Evolutionary conservation across 2,797 vertebrate genomes (phyloP).

Genomic region (Crocidura indochinensis): DNA sequence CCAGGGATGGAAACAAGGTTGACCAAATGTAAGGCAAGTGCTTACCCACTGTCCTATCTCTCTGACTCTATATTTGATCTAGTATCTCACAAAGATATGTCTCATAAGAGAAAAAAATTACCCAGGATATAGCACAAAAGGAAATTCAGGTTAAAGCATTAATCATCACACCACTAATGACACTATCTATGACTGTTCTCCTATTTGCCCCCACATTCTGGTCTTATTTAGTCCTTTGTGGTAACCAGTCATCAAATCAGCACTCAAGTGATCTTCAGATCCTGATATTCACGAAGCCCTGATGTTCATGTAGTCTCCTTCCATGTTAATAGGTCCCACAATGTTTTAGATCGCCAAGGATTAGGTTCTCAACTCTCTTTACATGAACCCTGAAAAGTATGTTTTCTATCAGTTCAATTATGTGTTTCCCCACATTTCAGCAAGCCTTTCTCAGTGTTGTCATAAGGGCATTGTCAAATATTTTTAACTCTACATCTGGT

Average conservation of each 20-base stretch:
- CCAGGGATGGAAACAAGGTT: no score
- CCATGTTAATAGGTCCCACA: not conserved
- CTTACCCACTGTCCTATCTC: not conserved
- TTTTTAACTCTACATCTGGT: not conserved
- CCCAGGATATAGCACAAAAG: constrained; percentile 19
- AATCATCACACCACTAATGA: not conserved
- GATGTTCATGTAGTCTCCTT: not conserved
- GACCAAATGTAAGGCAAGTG: no score
- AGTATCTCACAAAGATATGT: constrained; percentile 16
- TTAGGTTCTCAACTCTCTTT: constrained; percentile 21
- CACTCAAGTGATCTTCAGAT: not conserved
- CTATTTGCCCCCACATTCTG: not conserved
- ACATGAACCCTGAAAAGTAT: constrained; percentile 10
- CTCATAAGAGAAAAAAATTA: constrained; percentile 35
- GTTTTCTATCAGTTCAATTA: constrained; percentile 5
- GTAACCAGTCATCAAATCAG: not conserved
- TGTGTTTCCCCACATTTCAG: constrained; percentile 17
- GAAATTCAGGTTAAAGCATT: not conserved
- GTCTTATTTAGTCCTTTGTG: not conserved
- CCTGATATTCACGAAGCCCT: no score
- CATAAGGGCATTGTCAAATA: not conserved
- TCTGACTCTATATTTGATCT: not conserved
- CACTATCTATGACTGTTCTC: not conserved
- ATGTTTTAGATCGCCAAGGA: constrained; percentile 17
- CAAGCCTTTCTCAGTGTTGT: constrained; percentile 5